Conservation (phyloP, 2,113 vertebrate species). For the Bos taurus region ARS-UCD2.0 NC_037330.1:105682501-105683000, state of each 20-base stretch:
- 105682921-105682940: too few relatives aligned
- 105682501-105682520: not conserved
- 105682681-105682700: not conserved
- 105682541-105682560: constrained; percentile 12
- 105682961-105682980: too few relatives aligned
- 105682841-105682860: too few relatives aligned
- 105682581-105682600: not conserved
- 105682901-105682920: too few relatives aligned
- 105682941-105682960: too few relatives aligned
- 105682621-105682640: not conserved
- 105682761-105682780: too few relatives aligned
- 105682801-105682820: too few relatives aligned
- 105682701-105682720: constrained; percentile 82
- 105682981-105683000: too few relatives aligned
- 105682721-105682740: constrained; percentile 80
- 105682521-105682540: not conserved
- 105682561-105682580: constrained; percentile 37
- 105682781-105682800: too few relatives aligned
- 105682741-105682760: constrained; percentile 73
- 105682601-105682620: not conserved
- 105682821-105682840: too few relatives aligned
- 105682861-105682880: too few relatives aligned
- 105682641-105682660: not conserved
- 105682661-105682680: not conserved
- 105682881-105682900: too few relatives aligned